Base-by-base conservation (phyloP, 1,140 invertebrate species). In the Drosophila parvula region DNA sequence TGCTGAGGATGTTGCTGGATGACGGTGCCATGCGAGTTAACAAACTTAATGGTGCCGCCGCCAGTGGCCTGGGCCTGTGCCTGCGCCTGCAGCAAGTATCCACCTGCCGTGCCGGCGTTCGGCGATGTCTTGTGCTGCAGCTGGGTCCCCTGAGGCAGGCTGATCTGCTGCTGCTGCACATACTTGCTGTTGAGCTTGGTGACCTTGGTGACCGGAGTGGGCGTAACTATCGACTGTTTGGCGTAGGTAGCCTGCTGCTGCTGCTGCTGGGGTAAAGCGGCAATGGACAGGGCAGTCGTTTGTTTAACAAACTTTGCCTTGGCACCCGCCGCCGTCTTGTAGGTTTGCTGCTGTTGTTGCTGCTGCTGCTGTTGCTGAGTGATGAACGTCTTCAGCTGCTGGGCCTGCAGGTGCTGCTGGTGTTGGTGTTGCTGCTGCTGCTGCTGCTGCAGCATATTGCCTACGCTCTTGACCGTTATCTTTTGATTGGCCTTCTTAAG, bases 21-120 rank as follows among this genome's bases (percentile, higher is more conserved):
- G 59, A 83, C 65, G 18, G 92, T 78, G 62, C 78, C 68, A 74
- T 93, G 78, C 43, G 92, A 84, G 83, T 90, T 90, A 14, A 93
- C 91, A 62, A 92, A 92, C 56, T 92, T 92, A 5, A 90, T 91
- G 18, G 85, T 55, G 28, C 93, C 86, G 4, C 70, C 16, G 50
- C 60, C 55, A 28, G 62, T n/a, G 16, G 59, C 58, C 43, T 77
- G 74, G 12, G 56, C 16, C 38, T 90, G 77, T 43, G 40, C 34
- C 41, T 90, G 78, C 47, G 51, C 51, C 51, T 75, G 77, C 53
- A 79, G 38, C 40, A 81, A 57, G n/a, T 89, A 89, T n/a, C 80
- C 76, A 5, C 69, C 74, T 8, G 48, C 45, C n/a, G 50, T 41
- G 16, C 53, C 36, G 32, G 51, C 51, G 45, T 70, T 48, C 36